Evolutionary conservation across 2,888 invertebrate species (phyloP), one percentile per base, ranked within the genome.

Genomic region (Rhingia campestris): DNA sequence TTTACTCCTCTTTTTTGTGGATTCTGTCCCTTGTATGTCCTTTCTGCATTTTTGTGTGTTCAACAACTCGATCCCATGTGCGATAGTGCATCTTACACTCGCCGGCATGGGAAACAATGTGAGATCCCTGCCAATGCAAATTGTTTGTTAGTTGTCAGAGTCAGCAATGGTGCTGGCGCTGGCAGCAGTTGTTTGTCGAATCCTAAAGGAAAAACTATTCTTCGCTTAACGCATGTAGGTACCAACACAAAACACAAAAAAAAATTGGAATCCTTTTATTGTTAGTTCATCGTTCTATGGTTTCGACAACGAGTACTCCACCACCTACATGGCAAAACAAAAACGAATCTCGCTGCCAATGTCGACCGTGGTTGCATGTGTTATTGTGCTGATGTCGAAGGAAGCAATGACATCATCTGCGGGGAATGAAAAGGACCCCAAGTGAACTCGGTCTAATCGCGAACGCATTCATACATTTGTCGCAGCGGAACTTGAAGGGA

Each of bases 341-440:
- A 9, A 63, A 41, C 1, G 69, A 63, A 64, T 1, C 51, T 49
- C n/a, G 41, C 59, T 64, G 66, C 35, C 81, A 75, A 54, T 33
- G 69, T 33, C 39, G 64, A 47, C 35, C 14, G 45, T 64, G 30
- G 56, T 53, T 33, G 32, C 41, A 49, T 32, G 64, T 63, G 64
- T 33, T 72, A 64, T 70, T 70, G 63, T 72, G 67, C 47, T 51
- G 56, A 74, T 80, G 80, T 84, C 84, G 58, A 74, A 80, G 74
- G 84, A 84, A 80, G 70, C 74, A 84, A 80, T 80, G 80, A 80
- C 84, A 84, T 80, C 84, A 84, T 84, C 80, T 75, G 69, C 51
- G 49, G 35, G 58, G 59, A 70, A 69, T 69, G 45, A 47, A 69
- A 69, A 51, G 35, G 58, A 73, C 73, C 69, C 58, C 64, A 14